Evolutionary conservation across 1,140 invertebrate genomes (phyloP).

Genomic region (Drosophila obscura): DNA sequence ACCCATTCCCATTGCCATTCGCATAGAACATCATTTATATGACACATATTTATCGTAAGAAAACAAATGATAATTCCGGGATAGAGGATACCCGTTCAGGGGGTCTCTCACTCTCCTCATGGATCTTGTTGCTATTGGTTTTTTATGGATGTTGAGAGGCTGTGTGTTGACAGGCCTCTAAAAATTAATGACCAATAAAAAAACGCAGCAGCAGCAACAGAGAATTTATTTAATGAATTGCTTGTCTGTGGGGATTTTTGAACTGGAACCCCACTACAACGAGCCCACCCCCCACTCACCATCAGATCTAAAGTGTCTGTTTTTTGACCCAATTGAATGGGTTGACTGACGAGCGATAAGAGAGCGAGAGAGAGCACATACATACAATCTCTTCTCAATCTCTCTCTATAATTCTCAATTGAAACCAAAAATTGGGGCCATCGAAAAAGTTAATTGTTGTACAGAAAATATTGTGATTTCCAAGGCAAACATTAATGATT

Average conservation of each 20-base stretch:
- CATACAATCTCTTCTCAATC: neutral
- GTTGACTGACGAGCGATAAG: slow-evolving; percentile 23
- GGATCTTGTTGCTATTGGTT: slow-evolving; percentile 15
- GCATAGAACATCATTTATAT: slow-evolving; percentile 34
- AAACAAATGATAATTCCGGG: slow-evolving; percentile 34
- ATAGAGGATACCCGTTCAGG: slow-evolving; percentile 22
- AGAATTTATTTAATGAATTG: slow-evolving; percentile 13
- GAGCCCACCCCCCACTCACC: no score
- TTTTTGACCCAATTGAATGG: slow-evolving; percentile 32
- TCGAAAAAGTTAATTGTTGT: slow-evolving; percentile 30
- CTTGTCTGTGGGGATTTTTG: slow-evolving; percentile 34
- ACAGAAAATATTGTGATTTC: slow-evolving; percentile 42
- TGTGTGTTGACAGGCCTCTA: slow-evolving; percentile 41
- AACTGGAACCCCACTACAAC: slow-evolving; percentile 14
- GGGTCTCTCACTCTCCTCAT: slow-evolving; percentile 2
- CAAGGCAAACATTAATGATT: no score
- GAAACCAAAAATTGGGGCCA: slow-evolving; percentile 3
- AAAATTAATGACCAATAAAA: slow-evolving; percentile 50
- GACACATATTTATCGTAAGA: slow-evolving; percentile 40
- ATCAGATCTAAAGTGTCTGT: no score
- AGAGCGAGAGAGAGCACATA: neutral
- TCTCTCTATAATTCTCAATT: slow-evolving; percentile 30
- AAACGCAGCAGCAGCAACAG: neutral
- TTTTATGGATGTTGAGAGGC: slow-evolving; percentile 29
- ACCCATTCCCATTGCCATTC: slow-evolving; percentile 14